Percentiles rank a stretch among this genome's conserved stretches.
Evolutionary conservation across 2,797 vertebrate genomes (phyloP).

Genomic region (Geotrypetes seraphini): DNA sequence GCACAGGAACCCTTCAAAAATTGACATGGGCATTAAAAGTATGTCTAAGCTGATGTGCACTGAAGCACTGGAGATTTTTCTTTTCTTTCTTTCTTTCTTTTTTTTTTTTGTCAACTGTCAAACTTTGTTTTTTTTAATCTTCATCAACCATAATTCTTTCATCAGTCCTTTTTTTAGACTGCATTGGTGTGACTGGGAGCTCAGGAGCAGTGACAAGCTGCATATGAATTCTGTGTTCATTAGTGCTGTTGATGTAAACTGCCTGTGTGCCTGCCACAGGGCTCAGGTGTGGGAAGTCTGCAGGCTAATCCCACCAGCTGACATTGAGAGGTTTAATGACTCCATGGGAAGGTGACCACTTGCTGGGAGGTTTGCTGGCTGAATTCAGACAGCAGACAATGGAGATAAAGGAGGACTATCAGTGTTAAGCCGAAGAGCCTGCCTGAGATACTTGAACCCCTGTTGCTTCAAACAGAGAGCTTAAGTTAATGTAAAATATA

Average conservation of each 20-base stretch:
- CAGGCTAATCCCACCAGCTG: conserved; percentile 50
- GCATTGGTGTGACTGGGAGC: conserved; percentile 35
- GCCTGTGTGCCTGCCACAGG: conserved; percentile 40
- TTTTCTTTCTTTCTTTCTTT: conserved; percentile 27
- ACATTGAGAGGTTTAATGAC: conserved; percentile 47
- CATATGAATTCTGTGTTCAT: conserved; percentile 58
- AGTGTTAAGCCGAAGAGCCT: conserved; percentile 41
- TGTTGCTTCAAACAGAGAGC: conserved; percentile 31
- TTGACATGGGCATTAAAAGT: too few relatives aligned
- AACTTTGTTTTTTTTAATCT: conserved; percentile 48
- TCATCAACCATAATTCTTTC: conserved; percentile 27
- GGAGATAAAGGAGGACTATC: conserved; percentile 44
- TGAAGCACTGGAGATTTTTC: conserved; percentile 26
- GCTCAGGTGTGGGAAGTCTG: conserved; percentile 56
- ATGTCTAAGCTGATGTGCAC: too few relatives aligned
- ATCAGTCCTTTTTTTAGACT: conserved; percentile 30
- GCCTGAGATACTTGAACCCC: conserved; percentile 38
- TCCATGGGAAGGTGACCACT: conserved; percentile 41
- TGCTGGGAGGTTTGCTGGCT: conserved; percentile 41
- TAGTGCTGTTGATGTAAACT: conserved; percentile 52
- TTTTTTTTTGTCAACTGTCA: conserved; percentile 34
- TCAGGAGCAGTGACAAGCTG: conserved; percentile 48
- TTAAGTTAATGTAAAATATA: conserved; percentile 25
- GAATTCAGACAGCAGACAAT: conserved; percentile 41
- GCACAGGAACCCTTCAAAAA: too few relatives aligned